A percentile compares a stretch with the other conserved stretches of the same genome.
These are phyloP conservation scores for Lomographa bimaculata DNA, from an alignment of 2,888 invertebrate species.

Conservation along the genomic window DNA sequence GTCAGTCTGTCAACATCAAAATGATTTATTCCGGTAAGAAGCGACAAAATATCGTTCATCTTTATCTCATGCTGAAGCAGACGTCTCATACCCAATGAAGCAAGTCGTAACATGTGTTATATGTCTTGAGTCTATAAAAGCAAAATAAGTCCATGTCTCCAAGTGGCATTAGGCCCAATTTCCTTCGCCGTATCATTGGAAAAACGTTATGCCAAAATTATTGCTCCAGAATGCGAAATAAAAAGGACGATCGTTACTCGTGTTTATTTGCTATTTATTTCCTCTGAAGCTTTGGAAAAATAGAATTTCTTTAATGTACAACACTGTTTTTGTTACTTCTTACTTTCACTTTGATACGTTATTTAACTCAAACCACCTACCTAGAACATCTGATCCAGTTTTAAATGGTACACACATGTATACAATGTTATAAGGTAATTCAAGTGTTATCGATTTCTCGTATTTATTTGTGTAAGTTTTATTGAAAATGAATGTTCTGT, in stretches of 20 bases:
- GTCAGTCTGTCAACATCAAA: no score
- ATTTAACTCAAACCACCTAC: no score
- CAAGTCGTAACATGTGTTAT: no score
- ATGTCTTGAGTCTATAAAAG: constrained; percentile 38
- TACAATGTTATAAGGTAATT: no score
- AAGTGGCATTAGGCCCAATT: constrained; percentile 31
- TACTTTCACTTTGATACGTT: no score
- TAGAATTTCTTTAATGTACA: constrained; percentile 6
- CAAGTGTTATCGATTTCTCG: no score
- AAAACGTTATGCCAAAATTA: constrained; percentile 10
- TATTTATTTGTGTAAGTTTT: no score
- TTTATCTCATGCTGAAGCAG: constrained; percentile 2
- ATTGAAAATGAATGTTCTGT: no score
- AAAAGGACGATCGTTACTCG: constrained; percentile 9
- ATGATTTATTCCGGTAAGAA: no score
- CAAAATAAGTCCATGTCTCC: constrained; percentile 19
- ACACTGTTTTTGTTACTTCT: no score
- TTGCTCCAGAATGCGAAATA: constrained; percentile 6
- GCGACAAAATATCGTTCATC: constrained; percentile 14
- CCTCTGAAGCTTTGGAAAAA: not conserved
- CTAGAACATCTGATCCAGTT: no score
- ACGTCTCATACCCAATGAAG: constrained; percentile 8
- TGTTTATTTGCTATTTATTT: constrained; percentile 11
- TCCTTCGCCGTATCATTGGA: constrained; percentile 34
- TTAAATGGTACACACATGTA: no score